Evolutionary conservation across 2,888 invertebrate genomes (phyloP), one percentile per base, ranked within the genome.

Genomic region (Phortica okadai): DNA sequence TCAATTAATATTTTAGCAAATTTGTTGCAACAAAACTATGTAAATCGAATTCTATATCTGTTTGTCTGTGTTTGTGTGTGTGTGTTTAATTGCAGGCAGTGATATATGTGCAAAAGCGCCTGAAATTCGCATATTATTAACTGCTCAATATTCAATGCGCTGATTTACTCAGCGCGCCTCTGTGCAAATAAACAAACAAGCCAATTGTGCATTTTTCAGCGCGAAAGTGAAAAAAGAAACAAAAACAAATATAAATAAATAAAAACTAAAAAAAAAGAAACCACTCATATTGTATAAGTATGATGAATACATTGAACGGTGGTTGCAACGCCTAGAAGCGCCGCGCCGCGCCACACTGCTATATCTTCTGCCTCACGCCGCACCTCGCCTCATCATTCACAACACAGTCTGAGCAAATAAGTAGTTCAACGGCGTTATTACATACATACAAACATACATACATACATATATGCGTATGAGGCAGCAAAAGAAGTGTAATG

Each of bases 111-210:
- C 50, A 50, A 50, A 50, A 50, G 14, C 50, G 50, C 25, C 21
- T 62, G 59, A 59, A 59, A 62, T 25, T 25, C 62, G 16, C 16
- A 25, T 16, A 62, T 82, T 83, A 83, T 83, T 83, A 81, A 83
- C 80, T 82, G 75, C 77, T 75, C 82, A 56, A 72, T 41, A 67
- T 54, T 74, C 74, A 74, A 74, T 56, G 74, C 67, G 67, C 42
- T 67, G 54, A 74, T 66, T 42, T 75, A 75, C 74, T 67, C 54
- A 16, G 41, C 25, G 50, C 58, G 58, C 25, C 62, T 69, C 67
- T 69, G 74, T 64, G 82, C 83, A 75, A 83, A 83, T 80, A 83
- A 83, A 83, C 83, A 83, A 82, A 75, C 76, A 74, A 58, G 73
- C 76, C 59, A 21, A 62, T 58, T 73, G 75, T 76, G 41, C 45